phyloP scores from a whole-genome alignment of 2,113 vertebrate species.

The Argyrosomus japonicus region DNA sequence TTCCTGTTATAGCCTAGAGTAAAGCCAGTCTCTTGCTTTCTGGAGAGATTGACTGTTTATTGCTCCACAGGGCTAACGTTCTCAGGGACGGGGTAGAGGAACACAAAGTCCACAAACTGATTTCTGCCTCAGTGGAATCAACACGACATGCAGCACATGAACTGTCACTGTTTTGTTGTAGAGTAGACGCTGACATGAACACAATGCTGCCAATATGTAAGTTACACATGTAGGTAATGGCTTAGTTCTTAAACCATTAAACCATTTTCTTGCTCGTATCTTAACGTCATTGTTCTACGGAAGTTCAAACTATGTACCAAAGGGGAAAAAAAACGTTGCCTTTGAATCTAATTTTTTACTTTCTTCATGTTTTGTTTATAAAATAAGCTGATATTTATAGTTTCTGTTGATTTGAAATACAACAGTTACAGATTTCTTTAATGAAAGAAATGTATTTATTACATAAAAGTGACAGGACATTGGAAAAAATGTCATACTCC shows the following conservation, averaged over 20 bases:
- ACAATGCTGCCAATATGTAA: conserved; percentile 59
- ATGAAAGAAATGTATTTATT: conserved; percentile 76
- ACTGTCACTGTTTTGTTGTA: conserved; percentile 21
- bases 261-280: conserved; percentile 27
- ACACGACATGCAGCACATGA: conserved; percentile 53
- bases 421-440: conserved; percentile 54
- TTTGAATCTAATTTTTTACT: conserved; percentile 16
- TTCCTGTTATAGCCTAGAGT: neutral
- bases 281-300: conserved; percentile 21
- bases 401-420: conserved; percentile 61
- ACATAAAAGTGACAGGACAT: conserved; percentile 55
- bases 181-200: conserved; percentile 15
- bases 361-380: conserved; percentile 51
- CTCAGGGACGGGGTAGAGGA: conserved; percentile 65
- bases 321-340: conserved; percentile 25
- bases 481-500: conserved; percentile 44
- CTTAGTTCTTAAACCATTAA: conserved; percentile 34
- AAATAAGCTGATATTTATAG: conserved; percentile 77
- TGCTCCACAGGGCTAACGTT: conserved; percentile 39
- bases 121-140: conserved; percentile 35
- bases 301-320: conserved; percentile 31
- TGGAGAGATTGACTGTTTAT: conserved; percentile 9
- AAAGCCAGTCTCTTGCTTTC: neutral
- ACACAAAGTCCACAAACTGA: conserved; percentile 30
- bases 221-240: conserved; percentile 33